Evolutionary conservation across 2,797 vertebrate genomes (phyloP), one percentile per base, ranked within the genome.

Genomic region (Betta splendens): DNA sequence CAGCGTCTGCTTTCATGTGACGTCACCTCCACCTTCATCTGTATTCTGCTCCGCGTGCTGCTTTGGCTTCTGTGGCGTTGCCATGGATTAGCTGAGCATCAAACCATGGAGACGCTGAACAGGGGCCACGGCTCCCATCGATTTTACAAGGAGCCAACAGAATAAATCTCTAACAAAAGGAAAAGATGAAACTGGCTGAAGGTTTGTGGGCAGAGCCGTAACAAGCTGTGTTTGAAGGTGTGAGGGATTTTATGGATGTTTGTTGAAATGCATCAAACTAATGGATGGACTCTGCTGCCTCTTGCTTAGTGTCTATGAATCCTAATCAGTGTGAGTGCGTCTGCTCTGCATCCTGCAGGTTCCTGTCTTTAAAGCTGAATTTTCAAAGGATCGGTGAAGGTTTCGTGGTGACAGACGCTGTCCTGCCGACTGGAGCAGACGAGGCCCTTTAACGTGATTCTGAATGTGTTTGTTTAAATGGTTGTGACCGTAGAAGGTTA

Each of bases 41-140:
- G 29, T 51, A 58, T 61, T 75, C 72, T 52, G 52, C 45, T 56
- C 43, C 0, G 33, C 46, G 54, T 52, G 64, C 70, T 67, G 58
- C 29, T 72, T 82, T 64, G 64, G 48, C 72, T 66, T 22, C 61
- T 42, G 58, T 48, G 50, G 38, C 10, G 63, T 77, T 75, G 68
- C 76, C 75, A 71, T 81, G 75, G 70, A 64, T 75, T 54, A 72
- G 48, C 64, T 10, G 28, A 67, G 72, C 72, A 52, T 54, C 80
- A 72, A 72, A 75, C 81, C 78, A 74, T 80, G 72, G 79, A 79
- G 77, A 85, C 84, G 33, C 60, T 59, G 53, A 63, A 77, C 71
- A 59, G 64, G 21, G 23, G 58, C 64, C 72, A 42, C 44, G 5
- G 49, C 7, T 17, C 65, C 29, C 57, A 83, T 80, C 61, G 21